Evolutionary conservation across 2,888 invertebrate genomes (phyloP), one percentile per base, ranked within the genome.

Genomic region (Mechanitis mazaeus): DNA sequence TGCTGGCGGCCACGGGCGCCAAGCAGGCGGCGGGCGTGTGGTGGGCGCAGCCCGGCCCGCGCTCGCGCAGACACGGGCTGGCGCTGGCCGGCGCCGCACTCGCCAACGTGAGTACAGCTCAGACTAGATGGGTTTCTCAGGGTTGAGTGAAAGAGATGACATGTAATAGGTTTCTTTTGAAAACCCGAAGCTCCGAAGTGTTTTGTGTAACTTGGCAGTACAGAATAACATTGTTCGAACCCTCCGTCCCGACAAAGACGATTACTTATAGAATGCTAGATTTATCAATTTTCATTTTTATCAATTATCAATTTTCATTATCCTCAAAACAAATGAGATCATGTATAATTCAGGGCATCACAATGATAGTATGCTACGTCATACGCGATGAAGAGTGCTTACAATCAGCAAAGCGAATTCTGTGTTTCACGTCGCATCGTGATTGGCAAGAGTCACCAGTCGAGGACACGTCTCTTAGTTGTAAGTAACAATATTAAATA

Each of bases 321-420:
- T 7, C 42, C 9, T 42, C 42, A 50, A 50, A 31, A 45, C 12
- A 9, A 38, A 6, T 59, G 9, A 7, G 2, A n/a, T 4, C 9
- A 31, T 50, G 7, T 6, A 11, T 47, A 28, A 47, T 50, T n/a
- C 80, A 93, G 93, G 93, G 93, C 28, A 70, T 92, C 50, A 86
- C 91, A 3, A 91, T 93, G 77, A 75, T 93, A 64, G 79, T 91
- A 20, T 93, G 92, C 75, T 93, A 93, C 80, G 90, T 93, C 58
- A 74, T 93, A 31, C 88, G 91, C 58, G 92, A 93, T 68, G 93
- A 93, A 72, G 92, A 80, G 78, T 87, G 91, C 67, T 75, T 90
- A 53, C 84, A 83, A n/a, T 87, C 90, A 72, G 83, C 79, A 69
- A 71, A 84, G 1, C 74, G 82, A 2, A 74, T 82, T 2, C 75